These are phyloP conservation scores for Antedon mediterranea DNA, from an alignment of 53 echinoderm and acorn worm genomes.

Conservation along the genomic window DNA sequence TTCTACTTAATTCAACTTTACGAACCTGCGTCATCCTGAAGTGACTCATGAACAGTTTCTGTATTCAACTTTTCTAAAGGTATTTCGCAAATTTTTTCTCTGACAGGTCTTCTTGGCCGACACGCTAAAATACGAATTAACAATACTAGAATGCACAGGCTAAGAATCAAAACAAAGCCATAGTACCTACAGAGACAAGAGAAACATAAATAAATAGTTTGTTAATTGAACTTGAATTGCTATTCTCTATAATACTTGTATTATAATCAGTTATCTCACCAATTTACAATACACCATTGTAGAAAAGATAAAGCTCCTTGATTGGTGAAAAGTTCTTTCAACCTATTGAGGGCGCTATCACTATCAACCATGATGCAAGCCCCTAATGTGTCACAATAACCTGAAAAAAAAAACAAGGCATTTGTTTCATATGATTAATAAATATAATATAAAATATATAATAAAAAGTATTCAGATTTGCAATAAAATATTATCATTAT, in stretches of 20 bases:
- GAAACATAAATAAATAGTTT: too few species aligned
- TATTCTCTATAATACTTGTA: too few species aligned
- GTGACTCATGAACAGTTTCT: background rate
- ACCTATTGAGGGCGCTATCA: slow-evolving; percentile 31
- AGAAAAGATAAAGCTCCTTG: background rate
- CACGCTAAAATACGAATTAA: background rate
- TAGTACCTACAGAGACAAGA: background rate
- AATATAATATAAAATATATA: too few species aligned
- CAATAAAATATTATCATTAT: too few species aligned
- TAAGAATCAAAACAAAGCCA: background rate
- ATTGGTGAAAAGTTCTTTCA: slow-evolving; percentile 22
- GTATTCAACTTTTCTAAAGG: background rate
- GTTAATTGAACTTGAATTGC: too few species aligned
- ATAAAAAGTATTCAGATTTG: too few species aligned
- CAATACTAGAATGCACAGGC: background rate
- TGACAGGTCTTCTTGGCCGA: background rate
- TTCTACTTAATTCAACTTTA: too few species aligned
- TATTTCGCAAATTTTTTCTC: background rate
- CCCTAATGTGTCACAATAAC: slow-evolving; percentile 28
- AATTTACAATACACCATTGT: slow-evolving; percentile 22
- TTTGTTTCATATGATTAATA: too few species aligned
- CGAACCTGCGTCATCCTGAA: background rate
- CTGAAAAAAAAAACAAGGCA: too few species aligned
- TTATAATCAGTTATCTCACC: slow-evolving; percentile 4
- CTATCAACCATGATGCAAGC: slow-evolving; percentile 20